Percentiles rank a stretch among this genome's conserved stretches.
These are phyloP conservation scores for Eupristina koningsbergeri DNA, from an alignment of 1,140 invertebrate genomes.

Conservation along the genomic window DNA sequence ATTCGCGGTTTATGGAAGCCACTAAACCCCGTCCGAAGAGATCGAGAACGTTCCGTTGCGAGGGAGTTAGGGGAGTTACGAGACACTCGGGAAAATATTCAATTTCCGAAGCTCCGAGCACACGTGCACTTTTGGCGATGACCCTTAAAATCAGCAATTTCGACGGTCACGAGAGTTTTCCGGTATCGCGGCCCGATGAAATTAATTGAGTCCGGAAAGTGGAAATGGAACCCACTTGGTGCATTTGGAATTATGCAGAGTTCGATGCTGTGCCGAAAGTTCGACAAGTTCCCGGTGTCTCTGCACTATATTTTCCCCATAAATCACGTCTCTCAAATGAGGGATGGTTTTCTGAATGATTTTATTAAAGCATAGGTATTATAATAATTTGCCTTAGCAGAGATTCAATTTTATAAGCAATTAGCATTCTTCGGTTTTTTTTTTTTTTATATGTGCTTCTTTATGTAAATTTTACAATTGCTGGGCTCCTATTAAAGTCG, in stretches of 20 bases:
- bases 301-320: not conserved
- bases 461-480: too few relatives aligned
- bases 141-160: slow-evolving; percentile 44
- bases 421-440: too few relatives aligned
- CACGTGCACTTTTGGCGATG: not conserved
- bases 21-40: slow-evolving; percentile 37
- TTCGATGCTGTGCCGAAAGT: not conserved
- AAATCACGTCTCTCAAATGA: not conserved
- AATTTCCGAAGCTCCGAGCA: slow-evolving; percentile 42
- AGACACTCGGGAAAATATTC: slow-evolving; percentile 48
- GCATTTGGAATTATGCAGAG: not conserved
- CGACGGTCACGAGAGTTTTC: slow-evolving; percentile 2
- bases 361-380: too few relatives aligned
- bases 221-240: not conserved
- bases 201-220: slow-evolving; percentile 28
- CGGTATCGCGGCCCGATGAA: not conserved
- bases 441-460: too few relatives aligned
- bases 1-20: slow-evolving; percentile 49
- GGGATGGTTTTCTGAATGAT: too few relatives aligned
- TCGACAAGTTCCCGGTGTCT: not conserved
- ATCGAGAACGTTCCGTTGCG: slow-evolving; percentile 26
- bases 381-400: too few relatives aligned
- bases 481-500: not conserved
- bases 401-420: too few relatives aligned
- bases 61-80: slow-evolving; percentile 39